These are phyloP conservation scores for Nemopilema nomurai DNA, from an alignment of 30 jellyfish, hydroid and myxozoan species.

Conservation along the genomic window DNA sequence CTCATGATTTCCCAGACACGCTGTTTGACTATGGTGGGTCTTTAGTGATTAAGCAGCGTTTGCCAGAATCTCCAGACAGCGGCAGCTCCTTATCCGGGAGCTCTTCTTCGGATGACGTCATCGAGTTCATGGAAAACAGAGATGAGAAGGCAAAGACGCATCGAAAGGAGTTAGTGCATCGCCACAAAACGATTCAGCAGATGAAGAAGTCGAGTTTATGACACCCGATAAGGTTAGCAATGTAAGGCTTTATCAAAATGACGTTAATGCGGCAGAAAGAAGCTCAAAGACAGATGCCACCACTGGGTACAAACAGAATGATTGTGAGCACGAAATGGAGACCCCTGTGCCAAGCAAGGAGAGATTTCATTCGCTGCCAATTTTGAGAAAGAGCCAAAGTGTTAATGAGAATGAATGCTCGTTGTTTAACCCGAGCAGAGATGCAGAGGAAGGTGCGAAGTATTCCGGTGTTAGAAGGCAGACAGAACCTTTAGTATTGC, in stretches of 20 bases:
- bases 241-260: conserved; percentile 2
- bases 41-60: neutral
- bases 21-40: neutral
- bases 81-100: conserved; percentile 30
- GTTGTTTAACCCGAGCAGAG: neutral
- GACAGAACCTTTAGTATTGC: conserved; percentile 23
- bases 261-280: neutral
- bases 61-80: conserved; percentile 20
- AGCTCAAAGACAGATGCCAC: neutral
- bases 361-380: neutral
- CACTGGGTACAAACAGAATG: neutral
- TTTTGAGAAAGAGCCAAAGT: conserved; percentile 4
- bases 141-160: neutral
- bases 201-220: conserved; percentile 63
- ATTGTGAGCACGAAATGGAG: neutral
- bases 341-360: neutral
- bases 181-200: neutral
- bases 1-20: conserved; percentile 27
- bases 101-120: conserved; percentile 53
- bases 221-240: conserved; percentile 10
- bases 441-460: neutral
- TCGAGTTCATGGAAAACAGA: conserved; percentile 29
- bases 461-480: conserved; percentile 2
- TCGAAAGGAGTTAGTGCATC: neutral
- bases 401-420: conserved; percentile 8